Conservation (phyloP, 2,797 vertebrate genomes). For the Eulemur albifrons region DNA sequence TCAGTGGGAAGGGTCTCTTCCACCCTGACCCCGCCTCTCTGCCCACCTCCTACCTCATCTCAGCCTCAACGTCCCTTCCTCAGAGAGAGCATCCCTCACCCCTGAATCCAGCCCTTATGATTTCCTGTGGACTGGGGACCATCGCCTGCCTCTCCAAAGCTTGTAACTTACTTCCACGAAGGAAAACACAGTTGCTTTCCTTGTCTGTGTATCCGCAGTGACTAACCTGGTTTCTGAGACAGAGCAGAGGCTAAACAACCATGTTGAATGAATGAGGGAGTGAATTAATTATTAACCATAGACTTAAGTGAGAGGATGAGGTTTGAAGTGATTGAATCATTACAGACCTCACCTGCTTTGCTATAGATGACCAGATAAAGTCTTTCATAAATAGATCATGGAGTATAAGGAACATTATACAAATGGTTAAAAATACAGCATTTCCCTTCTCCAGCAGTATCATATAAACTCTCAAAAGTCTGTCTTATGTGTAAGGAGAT, state of each 20-base stretch:
- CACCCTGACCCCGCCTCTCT: neutral
- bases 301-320: neutral
- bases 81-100: neutral
- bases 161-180: neutral
- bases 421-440: neutral
- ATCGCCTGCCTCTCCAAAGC: too few relatives aligned
- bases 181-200: neutral
- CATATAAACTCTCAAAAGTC: neutral
- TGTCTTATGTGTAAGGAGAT: neutral
- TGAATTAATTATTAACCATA: slow-evolving; percentile 44
- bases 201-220: neutral
- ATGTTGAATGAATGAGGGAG: neutral
- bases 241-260: neutral
- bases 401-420: neutral
- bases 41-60: neutral
- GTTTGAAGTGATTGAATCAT: neutral
- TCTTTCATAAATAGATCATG: neutral
- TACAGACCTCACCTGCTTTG: neutral
- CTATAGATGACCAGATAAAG: neutral
- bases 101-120: neutral
- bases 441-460: neutral
- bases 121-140: too few relatives aligned
- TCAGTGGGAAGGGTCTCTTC: neutral
- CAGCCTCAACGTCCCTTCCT: neutral
- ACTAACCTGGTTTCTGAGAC: neutral